These are phyloP conservation scores for Cyrtodaria siliqua DNA, from an alignment of 2,888 invertebrate species.

Conservation along the genomic window DNA sequence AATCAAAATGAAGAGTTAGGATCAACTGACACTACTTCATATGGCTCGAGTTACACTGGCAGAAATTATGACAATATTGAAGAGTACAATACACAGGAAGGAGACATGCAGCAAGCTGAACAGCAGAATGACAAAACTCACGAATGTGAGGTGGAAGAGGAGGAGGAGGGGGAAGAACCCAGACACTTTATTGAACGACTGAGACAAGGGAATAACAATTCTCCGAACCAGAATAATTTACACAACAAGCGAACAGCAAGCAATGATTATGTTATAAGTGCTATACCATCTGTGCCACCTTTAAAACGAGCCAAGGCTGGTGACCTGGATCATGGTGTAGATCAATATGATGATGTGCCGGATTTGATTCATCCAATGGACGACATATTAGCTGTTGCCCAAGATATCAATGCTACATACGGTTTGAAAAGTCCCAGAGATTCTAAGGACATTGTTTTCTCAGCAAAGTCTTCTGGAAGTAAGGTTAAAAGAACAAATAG, in stretches of 20 bases:
- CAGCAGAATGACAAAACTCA: slow-evolving; percentile 4
- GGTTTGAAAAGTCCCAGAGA: slow-evolving; percentile 47
- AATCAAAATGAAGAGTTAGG: no score
- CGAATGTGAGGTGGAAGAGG: slow-evolving; percentile 6
- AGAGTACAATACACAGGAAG: not conserved
- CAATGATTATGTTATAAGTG: slow-evolving; percentile 9
- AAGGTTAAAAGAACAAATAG: slow-evolving; percentile 12
- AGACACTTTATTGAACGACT: slow-evolving; percentile 56
- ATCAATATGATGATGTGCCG: slow-evolving; percentile 23
- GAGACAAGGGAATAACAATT: slow-evolving; percentile 23
- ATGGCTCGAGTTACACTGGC: not conserved
- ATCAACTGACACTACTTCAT: no score
- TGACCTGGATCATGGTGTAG: not conserved
- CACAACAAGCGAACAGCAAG: slow-evolving; percentile 25
- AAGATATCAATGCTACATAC: slow-evolving; percentile 58
- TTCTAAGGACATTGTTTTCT: slow-evolving; percentile 37
- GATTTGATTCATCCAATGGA: slow-evolving; percentile 41
- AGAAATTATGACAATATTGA: not conserved
- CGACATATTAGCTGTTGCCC: slow-evolving; percentile 53
- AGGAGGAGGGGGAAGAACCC: slow-evolving; percentile 54
- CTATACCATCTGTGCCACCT: slow-evolving; percentile 52
- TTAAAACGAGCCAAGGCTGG: slow-evolving; percentile 32
- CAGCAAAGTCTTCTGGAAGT: slow-evolving; percentile 17
- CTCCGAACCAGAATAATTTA: slow-evolving; percentile 1
- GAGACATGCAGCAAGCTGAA: slow-evolving; percentile 1